Base-by-base conservation (phyloP, 2,888 invertebrate genomes). In the Aporophyla nigra region DNA sequence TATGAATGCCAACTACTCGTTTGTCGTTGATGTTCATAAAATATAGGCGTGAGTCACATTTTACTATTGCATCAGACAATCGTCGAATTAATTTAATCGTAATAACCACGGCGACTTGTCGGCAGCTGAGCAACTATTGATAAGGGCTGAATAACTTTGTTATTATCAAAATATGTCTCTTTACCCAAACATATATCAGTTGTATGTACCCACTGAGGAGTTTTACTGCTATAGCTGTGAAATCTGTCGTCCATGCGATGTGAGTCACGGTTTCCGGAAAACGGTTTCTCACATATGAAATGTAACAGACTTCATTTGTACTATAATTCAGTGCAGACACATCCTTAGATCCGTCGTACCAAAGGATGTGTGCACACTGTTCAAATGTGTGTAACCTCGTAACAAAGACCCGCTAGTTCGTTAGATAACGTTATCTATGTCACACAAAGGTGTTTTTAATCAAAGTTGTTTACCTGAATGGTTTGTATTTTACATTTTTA, bases 121-220 rank as follows among this genome's bases (percentile, higher is more conserved):
- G 77, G 91, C 94, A 95, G 94, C 94, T 95, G 94, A 93, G 92
- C 92, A 93, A 94, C 92, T 92, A 92, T 92, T 89, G 94, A 93
- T 93, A 93, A 93, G 90, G 89, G 80, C 88, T 92, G 89, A 94
- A 93, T 93, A 93, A 92, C 90, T 91, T 94, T 94, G 93, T 93
- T 94, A 91, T 88, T 83, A 71, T 70, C 81, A 81, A 65, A 63
- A 51, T 40, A 10, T 84, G 85, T 87, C 81, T 85, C 77, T 33
- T 77, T 85, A 83, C 83, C 75, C 74, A 78, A 72, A 80, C 72
- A 78, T 75, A 2, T 63, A 7, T 33, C 10, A 33, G 33, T 33
- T 27, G 27, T 66, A 74, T 56, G 24, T 82, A 74, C 75, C 79
- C 76, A 86, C 86, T 85, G 82, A 87, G 63, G 84, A 89, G 90